Evolutionary conservation across 2,888 invertebrate genomes (phyloP), one percentile per base, ranked within the genome.

Genomic region (Epicampocera succincta): DNA sequence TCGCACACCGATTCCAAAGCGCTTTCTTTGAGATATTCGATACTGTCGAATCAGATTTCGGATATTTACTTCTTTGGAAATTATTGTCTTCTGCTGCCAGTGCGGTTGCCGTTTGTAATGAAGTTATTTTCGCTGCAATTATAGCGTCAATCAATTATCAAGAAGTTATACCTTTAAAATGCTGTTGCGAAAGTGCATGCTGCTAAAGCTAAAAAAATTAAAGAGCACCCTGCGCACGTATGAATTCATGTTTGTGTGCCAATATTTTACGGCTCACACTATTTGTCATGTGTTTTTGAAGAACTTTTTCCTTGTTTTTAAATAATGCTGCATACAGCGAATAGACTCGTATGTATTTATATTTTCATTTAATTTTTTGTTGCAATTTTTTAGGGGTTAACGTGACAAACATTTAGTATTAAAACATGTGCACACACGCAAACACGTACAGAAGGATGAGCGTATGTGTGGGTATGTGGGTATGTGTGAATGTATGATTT

Each of bases 201-300:
- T 33, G 1, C 8, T 29, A 29, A 29, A 29, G 29, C 29, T 29
- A 29, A 6, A 29, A 29, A 29, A 29, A 29, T 29, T 29, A 4
- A 29, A 29, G 6, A 4, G 29, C 29, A 29, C 3, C 8, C 8
- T 50, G 21, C 4, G 21, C 48, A 50, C 11, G 17, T 15, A 46
- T 15, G 17, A 11, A 17, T 21, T 11, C 3, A 17, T 63, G 33
- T 46, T 3, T 52, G 38, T 42, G 19, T 56, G 9, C 72, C 69
- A 68, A 73, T 81, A 68, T 73, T 73, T 81, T 73, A 73, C 9
- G 50, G 66, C 80, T 87, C 87, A 87, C 86, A 87, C 88, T 89
- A 89, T 88, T 88, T 88, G 89, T 89, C 89, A 88, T 86, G 87
- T 84, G 85, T 87, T 86, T 87, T 87, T 86, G 33, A 68, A 73